Percentiles rank a stretch among this genome's conserved stretches.
Evolutionary conservation across 2,888 invertebrate genomes (phyloP).

Genomic region (Scaeva pyrastri): DNA sequence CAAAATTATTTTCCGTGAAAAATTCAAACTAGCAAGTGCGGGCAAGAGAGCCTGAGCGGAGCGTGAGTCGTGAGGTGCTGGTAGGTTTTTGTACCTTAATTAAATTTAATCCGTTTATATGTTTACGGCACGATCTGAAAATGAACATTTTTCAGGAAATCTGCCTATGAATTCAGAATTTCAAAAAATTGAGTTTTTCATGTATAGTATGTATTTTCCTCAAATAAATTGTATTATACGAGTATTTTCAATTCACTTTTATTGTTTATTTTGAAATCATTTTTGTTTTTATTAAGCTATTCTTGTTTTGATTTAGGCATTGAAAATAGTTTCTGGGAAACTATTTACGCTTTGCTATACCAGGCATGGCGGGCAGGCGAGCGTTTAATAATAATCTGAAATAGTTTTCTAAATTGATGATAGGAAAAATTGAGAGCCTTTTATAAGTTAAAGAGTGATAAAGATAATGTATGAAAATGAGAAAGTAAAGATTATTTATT

Average conservation of each 20-base stretch:
- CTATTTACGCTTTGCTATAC: too few relatives aligned
- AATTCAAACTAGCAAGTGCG: conserved; percentile 11
- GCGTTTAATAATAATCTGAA: too few relatives aligned
- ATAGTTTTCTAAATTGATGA: too few relatives aligned
- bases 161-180: background rate
- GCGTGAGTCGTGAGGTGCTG: background rate
- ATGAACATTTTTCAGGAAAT: conserved; percentile 1
- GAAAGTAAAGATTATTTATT: too few relatives aligned
- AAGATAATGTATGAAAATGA: too few relatives aligned
- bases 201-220: background rate
- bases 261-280: background rate
- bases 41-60: background rate
- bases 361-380: too few relatives aligned
- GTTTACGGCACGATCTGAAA: conserved; percentile 22
- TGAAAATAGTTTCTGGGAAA: background rate
- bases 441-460: too few relatives aligned
- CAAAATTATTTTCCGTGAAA: background rate
- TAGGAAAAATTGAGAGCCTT: too few relatives aligned
- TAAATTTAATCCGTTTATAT: conserved; percentile 22
- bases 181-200: conserved; percentile 6
- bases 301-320: background rate
- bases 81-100: background rate
- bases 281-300: too few relatives aligned
- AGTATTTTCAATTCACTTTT: background rate
- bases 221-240: background rate